phyloP scores from a whole-genome alignment of 2,113 vertebrate species.

The Thomomys bottae region DNA sequence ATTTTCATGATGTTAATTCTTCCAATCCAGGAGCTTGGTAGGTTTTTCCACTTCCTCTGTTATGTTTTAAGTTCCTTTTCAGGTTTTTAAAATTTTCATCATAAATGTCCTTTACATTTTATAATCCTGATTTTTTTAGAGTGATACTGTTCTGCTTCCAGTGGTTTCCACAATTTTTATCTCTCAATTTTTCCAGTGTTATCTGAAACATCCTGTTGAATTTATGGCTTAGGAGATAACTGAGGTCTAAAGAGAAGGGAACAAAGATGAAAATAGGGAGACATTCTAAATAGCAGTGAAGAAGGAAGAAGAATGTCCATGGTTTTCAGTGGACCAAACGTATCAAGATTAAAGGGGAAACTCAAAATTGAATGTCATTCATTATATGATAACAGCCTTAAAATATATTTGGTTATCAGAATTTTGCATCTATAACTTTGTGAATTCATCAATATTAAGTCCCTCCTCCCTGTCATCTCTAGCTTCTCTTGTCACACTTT shows the following conservation, averaged over 20 bases:
- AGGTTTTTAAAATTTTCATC: too few relatives aligned
- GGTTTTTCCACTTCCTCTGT: too few relatives aligned
- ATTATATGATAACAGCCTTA: background rate
- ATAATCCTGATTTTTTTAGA: background rate
- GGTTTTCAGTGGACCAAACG: background rate
- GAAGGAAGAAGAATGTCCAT: background rate
- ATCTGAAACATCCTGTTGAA: background rate
- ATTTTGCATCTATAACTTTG: too few relatives aligned
- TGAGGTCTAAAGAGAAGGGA: background rate
- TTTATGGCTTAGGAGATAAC: background rate
- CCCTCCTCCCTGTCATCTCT: background rate
- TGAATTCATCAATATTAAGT: background rate
- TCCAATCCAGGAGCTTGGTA: too few relatives aligned
- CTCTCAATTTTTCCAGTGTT: background rate
- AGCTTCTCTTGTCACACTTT: background rate
- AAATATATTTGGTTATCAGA: background rate
- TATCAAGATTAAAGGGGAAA: background rate
- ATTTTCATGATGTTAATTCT: too few relatives aligned
- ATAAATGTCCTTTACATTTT: background rate
- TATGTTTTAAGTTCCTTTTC: too few relatives aligned
- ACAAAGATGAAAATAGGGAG: background rate
- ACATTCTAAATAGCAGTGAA: background rate
- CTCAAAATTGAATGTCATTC: fast-evolving
- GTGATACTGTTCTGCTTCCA: background rate
- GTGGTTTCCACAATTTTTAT: background rate